These are phyloP conservation scores for Botrylloides violaceus DNA, from an alignment of 23 tunicate genomes.

Conservation along the genomic window DNA sequence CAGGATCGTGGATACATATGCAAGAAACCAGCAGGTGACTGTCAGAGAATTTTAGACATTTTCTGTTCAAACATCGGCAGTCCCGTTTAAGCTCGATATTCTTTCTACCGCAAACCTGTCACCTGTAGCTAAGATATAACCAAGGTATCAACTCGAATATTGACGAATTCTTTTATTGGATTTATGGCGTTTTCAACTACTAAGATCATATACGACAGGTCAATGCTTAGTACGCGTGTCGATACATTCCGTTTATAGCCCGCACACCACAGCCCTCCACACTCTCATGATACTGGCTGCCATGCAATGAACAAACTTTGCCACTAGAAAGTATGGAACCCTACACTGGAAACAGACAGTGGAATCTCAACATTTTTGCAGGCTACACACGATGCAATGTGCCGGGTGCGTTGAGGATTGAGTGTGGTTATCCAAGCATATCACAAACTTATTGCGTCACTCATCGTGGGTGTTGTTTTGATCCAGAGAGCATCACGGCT, in stretches of 20 bases:
- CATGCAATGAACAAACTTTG: too few species aligned
- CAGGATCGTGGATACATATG: constrained; percentile 69
- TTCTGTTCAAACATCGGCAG: background rate
- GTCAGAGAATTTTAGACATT: background rate
- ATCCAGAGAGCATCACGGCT: background rate
- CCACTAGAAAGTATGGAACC: constrained; percentile 74
- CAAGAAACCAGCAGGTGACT: constrained; percentile 61
- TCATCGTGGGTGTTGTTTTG: constrained; percentile 25
- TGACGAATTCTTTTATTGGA: too few species aligned
- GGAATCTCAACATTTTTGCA: too few species aligned
- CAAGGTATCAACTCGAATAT: too few species aligned
- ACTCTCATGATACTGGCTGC: too few species aligned
- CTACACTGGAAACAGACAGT: constrained; percentile 37
- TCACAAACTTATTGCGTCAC: constrained; percentile 12
- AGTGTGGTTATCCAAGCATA: constrained; percentile 19
- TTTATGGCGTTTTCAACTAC: too few species aligned
- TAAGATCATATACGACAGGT: too few species aligned
- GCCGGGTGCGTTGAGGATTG: constrained; percentile 6
- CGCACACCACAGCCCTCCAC: too few species aligned
- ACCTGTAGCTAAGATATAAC: too few species aligned
- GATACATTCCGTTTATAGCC: too few species aligned
- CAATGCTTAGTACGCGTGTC: too few species aligned
- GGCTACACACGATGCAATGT: constrained; percentile 53
- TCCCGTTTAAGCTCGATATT: background rate
- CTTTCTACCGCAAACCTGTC: too few species aligned